A percentile compares a stretch with the other conserved stretches of the same genome.
Evolutionary conservation across 2,888 invertebrate genomes (phyloP).

Genomic region (Apamea sordens): DNA sequence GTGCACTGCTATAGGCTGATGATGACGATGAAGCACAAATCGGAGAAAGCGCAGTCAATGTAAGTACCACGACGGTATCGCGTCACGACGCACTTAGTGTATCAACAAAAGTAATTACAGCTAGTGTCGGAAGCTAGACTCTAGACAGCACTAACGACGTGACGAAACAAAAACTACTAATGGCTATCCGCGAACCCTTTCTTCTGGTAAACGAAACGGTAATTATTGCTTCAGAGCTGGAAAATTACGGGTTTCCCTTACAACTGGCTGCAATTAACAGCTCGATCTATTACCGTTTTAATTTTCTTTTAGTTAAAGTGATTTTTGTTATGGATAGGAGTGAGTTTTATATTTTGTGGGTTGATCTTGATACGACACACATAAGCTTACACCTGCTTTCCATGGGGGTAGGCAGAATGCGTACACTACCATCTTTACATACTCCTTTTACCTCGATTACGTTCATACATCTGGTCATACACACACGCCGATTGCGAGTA

Average conservation of each 20-base stretch:
- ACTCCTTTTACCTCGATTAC: too few species aligned
- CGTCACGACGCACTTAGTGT: constrained; percentile 63
- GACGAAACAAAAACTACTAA: constrained; percentile 69
- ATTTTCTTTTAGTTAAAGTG: constrained; percentile 58
- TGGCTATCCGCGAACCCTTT: constrained; percentile 65
- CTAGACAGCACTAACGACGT: constrained; percentile 58
- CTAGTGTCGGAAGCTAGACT: constrained; percentile 63
- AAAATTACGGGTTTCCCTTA: constrained; percentile 66
- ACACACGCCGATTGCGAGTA: too few species aligned
- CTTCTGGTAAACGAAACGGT: constrained; percentile 65
- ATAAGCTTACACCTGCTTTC: not conserved
- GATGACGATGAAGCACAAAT: not conserved
- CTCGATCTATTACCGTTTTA: constrained; percentile 40
- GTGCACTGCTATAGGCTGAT: not conserved
- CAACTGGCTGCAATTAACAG: constrained; percentile 57
- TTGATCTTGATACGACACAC: not conserved
- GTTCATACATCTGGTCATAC: too few species aligned
- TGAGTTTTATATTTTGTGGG: not conserved
- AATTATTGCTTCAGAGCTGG: constrained; percentile 56
- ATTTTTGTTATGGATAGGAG: constrained; percentile 53
- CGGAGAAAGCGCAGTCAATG: constrained; percentile 19
- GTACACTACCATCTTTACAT: not conserved
- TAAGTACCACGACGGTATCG: constrained; percentile 13
- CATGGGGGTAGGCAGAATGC: not conserved
- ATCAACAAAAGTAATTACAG: constrained; percentile 63